A percentile compares a stretch with the other conserved stretches of the same genome.
Evolutionary conservation across 2,888 invertebrate species (phyloP).

Genomic region (Drepana falcataria): DNA sequence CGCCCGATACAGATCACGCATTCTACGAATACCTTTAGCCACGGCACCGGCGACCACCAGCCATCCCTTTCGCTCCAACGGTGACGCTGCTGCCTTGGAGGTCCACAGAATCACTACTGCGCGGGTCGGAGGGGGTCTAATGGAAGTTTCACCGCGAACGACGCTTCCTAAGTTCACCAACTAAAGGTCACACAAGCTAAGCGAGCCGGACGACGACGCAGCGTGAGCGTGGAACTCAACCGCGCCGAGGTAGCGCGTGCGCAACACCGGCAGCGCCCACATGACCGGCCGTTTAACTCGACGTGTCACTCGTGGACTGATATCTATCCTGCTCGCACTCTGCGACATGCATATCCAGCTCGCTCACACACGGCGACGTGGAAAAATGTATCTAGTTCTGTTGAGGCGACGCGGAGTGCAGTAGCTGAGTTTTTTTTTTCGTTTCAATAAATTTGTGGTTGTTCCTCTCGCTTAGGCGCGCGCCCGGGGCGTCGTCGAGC

Average conservation of each 20-base stretch:
- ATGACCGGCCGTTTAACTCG: constrained; percentile 68
- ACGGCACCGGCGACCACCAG: constrained; percentile 63
- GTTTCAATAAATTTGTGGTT: constrained; percentile 78
- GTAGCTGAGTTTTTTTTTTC: constrained; percentile 73
- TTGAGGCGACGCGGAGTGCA: constrained; percentile 75
- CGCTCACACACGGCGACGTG: constrained; percentile 60
- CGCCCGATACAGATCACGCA: constrained; percentile 79
- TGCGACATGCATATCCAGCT: constrained; percentile 20
- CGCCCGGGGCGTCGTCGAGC: constrained; percentile 67
- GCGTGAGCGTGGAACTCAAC: constrained; percentile 70
- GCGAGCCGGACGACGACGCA: constrained; percentile 70
- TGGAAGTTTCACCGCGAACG: constrained; percentile 72
- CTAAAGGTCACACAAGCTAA: constrained; percentile 75
- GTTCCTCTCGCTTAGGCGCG: constrained; percentile 73
- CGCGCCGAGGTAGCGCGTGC: constrained; percentile 72
- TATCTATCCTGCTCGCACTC: constrained; percentile 47
- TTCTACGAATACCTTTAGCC: constrained; percentile 76
- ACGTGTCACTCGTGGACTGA: constrained; percentile 42
- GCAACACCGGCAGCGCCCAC: constrained; percentile 79
- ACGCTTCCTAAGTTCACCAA: constrained; percentile 78
- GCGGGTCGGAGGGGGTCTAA: constrained; percentile 69
- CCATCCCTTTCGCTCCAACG: constrained; percentile 69
- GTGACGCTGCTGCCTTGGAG: constrained; percentile 52
- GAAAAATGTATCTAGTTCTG: constrained; percentile 79
- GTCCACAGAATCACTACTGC: constrained; percentile 44